Conservation (phyloP, 1,140 invertebrate genomes). For the Leptonema lineaticorne region DNA sequence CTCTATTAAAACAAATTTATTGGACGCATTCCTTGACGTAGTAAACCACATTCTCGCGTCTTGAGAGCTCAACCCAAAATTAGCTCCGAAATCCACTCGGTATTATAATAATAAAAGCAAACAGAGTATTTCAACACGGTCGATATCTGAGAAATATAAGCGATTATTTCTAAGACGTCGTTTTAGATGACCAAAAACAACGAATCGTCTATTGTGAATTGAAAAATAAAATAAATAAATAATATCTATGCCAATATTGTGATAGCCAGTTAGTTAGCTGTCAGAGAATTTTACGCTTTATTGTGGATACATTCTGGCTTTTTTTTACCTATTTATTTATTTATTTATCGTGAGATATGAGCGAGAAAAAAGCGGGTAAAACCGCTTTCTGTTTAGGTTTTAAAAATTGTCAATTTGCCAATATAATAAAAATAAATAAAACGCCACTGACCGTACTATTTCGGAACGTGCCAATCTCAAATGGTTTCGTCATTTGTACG, state of each 20-base stretch:
- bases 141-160: neutral
- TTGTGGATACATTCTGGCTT: neutral
- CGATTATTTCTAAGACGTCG: no score
- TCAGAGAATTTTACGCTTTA: neutral
- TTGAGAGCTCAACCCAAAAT: conserved; percentile 14
- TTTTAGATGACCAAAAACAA: neutral
- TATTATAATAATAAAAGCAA: neutral
- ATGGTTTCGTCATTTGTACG: conserved; percentile 5
- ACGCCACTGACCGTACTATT: conserved; percentile 16
- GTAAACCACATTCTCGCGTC: conserved; percentile 6
- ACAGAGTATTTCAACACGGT: neutral
- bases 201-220: neutral
- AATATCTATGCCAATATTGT: neutral
- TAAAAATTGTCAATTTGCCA: neutral
- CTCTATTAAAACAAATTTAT: neutral
- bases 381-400: neutral
- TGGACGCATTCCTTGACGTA: neutral
- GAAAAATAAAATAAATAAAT: neutral
- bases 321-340: neutral
- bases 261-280: neutral
- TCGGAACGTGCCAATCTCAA: conserved; percentile 14
- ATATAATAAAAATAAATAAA: conserved; percentile 3
- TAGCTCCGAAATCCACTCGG: conserved; percentile 11
- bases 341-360: neutral
- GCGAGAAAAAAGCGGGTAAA: neutral